phyloP scores from a whole-genome alignment of 2,797 vertebrate genomes.

The Peromyscus nudipes region DNA sequence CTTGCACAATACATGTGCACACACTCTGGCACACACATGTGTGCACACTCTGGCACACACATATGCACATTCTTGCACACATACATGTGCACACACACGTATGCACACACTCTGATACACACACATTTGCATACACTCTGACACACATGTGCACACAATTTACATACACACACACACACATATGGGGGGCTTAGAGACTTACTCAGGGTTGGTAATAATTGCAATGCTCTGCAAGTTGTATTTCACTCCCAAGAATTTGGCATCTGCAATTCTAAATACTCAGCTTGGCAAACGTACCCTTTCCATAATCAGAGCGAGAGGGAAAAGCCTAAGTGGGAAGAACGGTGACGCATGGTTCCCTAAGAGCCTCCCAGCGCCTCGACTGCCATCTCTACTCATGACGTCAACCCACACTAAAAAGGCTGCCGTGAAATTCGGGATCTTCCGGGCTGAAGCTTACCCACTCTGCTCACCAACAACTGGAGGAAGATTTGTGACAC shows the following conservation, averaged over 20 bases:
- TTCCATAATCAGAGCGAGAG: background rate
- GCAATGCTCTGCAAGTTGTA: background rate
- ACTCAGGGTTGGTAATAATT: background rate
- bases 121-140: background rate
- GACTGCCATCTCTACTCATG: background rate
- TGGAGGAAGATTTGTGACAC: background rate
- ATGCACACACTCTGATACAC: too few species aligned
- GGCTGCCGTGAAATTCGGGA: too few species aligned
- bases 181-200: background rate
- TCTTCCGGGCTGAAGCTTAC: background rate
- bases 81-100: too few species aligned
- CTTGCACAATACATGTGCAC: background rate
- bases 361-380: background rate
- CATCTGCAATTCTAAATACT: background rate
- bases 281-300: background rate
- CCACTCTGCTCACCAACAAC: rapidly evolving
- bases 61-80: background rate
- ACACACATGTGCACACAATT: background rate
- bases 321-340: background rate
- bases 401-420: background rate
- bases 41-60: too few species aligned
- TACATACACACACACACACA: background rate
- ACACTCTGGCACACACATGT: too few species aligned
- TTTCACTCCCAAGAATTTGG: background rate
- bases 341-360: rapidly evolving